These are phyloP conservation scores for Cathartes aura DNA, from an alignment of 2,113 vertebrate species.

Conservation along the genomic window DNA sequence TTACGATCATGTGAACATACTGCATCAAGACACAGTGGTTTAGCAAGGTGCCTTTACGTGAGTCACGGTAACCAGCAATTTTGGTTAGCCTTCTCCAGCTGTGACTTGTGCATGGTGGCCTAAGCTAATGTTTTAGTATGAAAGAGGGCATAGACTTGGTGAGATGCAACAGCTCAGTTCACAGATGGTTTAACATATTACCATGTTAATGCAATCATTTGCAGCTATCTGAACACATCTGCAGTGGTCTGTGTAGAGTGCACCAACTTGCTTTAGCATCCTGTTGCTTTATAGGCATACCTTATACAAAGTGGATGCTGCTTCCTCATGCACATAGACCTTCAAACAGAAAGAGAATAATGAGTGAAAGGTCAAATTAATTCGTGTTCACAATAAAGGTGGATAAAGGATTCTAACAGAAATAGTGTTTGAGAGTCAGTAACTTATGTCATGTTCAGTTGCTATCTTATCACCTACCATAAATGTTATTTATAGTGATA, in stretches of 20 bases:
- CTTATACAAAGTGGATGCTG: neutral
- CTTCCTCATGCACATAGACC: neutral
- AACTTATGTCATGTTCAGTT: neutral
- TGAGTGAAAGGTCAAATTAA: neutral
- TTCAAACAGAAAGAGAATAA: neutral
- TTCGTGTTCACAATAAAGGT: fast-evolving
- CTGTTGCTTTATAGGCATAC: neutral
- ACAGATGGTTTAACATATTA: neutral
- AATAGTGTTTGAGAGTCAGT: neutral
- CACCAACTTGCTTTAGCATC: neutral
- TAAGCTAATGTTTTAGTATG: neutral
- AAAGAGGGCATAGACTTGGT: neutral
- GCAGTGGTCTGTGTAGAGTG: neutral
- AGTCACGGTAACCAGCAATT: neutral
- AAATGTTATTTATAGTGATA: neutral
- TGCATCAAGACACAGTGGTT: fast-evolving
- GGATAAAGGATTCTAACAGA: neutral
- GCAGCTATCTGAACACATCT: neutral
- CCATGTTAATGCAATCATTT: neutral
- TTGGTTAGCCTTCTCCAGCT: neutral
- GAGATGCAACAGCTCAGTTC: neutral
- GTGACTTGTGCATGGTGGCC: neutral
- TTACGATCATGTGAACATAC: fast-evolving
- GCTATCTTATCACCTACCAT: neutral
- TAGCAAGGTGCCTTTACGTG: neutral